Evolutionary conservation across 2,113 vertebrate species (phyloP), one percentile per base, ranked within the genome.

Genomic region (Castor canadensis): DNA sequence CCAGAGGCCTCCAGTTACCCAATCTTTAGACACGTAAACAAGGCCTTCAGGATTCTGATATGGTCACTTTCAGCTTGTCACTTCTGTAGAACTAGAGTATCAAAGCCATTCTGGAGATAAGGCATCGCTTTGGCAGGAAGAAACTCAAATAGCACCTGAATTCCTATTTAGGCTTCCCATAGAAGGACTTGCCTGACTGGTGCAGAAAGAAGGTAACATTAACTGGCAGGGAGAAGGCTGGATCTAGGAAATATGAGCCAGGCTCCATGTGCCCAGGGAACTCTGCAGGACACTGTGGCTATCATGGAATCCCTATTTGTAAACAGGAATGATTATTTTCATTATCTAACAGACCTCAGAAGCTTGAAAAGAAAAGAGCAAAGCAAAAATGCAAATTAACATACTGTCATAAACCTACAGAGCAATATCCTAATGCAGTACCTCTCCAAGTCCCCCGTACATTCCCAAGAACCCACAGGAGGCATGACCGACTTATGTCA

Each of bases 31-130:
- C 72, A 75, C 45, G 92, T 38, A 95, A 73, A 45, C 88, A 93
- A 96, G 45, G 89, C 85, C 82, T 95, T 89, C n/a, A 75, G 91
- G 73, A 89, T 87, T 93, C 96, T 73, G 89, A 54, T 90, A 93
- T 26, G 60, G 54, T 62, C 71, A 19, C 71, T 73, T 62, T 49
- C 26, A 10, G 54, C 56, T 88, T 80, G 76, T 91, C 92, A 60
- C 81, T 95, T 92, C 28, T 80, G 60, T 76, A 88, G 66, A 92
- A 87, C 45, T 84, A 87, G 49, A 81, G 76, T 84, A 90, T 54
- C 22, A 32, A 72, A 96, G 91, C 73, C 86, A 47, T 60, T 88
- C 28, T 12, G 62, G 62, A 93, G 76, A 93, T 75, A 92, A 91
- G 76, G 22, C 88, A 71, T 75, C 88, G 38, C 54, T 76, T 1